Evolutionary conservation across 2,797 vertebrate species (phyloP).

Genomic region (Balearica regulorum): DNA sequence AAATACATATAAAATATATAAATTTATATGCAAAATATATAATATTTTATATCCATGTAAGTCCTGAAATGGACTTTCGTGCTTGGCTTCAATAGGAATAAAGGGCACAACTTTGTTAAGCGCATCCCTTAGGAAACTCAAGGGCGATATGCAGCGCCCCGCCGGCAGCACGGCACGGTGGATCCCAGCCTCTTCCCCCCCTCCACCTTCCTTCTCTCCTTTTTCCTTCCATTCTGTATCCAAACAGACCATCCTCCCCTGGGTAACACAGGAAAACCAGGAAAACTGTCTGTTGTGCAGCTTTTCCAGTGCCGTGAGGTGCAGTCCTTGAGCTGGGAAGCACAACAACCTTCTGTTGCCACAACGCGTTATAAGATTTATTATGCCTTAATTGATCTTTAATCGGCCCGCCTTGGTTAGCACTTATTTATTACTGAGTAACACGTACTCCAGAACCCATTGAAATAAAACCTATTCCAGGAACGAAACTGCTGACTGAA

Average conservation of each 20-base stretch:
- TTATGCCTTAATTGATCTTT: conserved; percentile 45
- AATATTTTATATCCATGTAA: neutral
- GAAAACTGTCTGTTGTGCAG: neutral
- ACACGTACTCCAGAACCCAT: neutral
- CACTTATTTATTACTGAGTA: conserved; percentile 17
- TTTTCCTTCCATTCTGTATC: neutral
- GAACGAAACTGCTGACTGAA: conserved; percentile 24
- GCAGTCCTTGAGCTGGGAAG: neutral
- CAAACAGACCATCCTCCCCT: neutral
- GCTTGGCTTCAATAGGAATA: neutral
- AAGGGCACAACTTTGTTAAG: neutral
- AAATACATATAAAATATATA: neutral
- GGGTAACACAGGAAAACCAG: neutral
- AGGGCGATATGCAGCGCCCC: neutral
- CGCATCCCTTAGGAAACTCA: neutral
- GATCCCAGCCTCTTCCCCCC: neutral
- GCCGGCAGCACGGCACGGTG: no score
- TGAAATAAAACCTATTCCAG: conserved; percentile 30
- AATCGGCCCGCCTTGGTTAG: neutral
- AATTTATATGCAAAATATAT: neutral
- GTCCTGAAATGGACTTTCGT: neutral
- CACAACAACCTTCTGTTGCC: neutral
- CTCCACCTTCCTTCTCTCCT: neutral
- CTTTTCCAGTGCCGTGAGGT: neutral
- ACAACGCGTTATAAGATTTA: neutral